A percentile compares a stretch with the other conserved stretches of the same genome.
These are phyloP conservation scores for Hipparchia semele DNA, from an alignment of 2,888 invertebrate species.

Conservation along the genomic window DNA sequence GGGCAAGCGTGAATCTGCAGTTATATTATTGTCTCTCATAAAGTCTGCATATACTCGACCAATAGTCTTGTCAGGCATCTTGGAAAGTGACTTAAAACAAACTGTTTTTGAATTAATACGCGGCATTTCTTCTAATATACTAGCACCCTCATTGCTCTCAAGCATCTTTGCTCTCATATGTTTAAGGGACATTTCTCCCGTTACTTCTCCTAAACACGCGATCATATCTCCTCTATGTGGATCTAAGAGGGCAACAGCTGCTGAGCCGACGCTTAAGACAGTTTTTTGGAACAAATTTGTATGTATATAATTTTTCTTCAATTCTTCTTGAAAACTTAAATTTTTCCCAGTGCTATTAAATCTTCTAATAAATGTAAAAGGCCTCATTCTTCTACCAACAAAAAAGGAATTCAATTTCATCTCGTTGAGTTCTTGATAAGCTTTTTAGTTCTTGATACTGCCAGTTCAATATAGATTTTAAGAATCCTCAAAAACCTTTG, in stretches of 20 bases:
- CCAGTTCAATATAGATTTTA: neutral
- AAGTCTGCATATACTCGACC: constrained; percentile 95
- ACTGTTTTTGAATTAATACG: constrained; percentile 93
- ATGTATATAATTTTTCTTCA: constrained; percentile 84
- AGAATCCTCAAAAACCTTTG: too few species aligned
- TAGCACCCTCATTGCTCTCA: constrained; percentile 88
- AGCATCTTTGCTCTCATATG: constrained; percentile 90
- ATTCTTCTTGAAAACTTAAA: constrained; percentile 84
- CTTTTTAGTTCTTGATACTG: neutral
- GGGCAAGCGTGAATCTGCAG: constrained; percentile 94
- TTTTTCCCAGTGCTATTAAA: constrained; percentile 17
- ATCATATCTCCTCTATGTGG: constrained; percentile 96
- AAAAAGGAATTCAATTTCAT: constrained; percentile 7
- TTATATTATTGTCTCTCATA: constrained; percentile 92
- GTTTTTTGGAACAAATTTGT: constrained; percentile 88
- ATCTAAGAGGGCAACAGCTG: constrained; percentile 90
- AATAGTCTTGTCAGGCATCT: constrained; percentile 90
- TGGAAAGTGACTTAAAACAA: constrained; percentile 87
- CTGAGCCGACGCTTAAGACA: constrained; percentile 93
- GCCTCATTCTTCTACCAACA: constrained; percentile 27
- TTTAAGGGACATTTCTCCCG: constrained; percentile 87
- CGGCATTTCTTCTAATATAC: constrained; percentile 90
- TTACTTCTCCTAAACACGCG: constrained; percentile 96
- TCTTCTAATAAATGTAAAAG: constrained; percentile 23
- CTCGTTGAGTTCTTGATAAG: neutral